These are phyloP conservation scores for Pygoscelis antarcticus DNA, from an alignment of 2,113 vertebrate genomes.

Conservation along the genomic window DNA sequence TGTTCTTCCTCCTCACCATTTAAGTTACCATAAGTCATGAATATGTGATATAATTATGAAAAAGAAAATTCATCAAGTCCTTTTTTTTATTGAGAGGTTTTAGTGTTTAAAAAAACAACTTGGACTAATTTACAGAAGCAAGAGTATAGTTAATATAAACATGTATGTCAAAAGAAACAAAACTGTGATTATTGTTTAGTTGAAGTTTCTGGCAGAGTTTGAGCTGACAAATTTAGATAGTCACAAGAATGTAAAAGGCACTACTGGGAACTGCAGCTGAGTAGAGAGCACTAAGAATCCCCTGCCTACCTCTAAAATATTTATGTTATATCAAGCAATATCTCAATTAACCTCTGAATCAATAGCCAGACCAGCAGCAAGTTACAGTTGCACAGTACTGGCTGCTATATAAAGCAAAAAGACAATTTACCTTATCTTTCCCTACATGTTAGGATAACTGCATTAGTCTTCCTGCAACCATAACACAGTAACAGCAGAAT, in stretches of 20 bases:
- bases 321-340: neutral
- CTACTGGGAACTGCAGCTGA: constrained; percentile 19
- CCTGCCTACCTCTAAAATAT: neutral
- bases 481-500: neutral
- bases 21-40: neutral
- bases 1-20: neutral
- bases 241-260: neutral
- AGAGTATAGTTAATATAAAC: neutral
- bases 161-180: neutral
- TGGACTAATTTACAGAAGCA: neutral
- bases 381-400: neutral
- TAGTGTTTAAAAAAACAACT: neutral
- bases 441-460: neutral
- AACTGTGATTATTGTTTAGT: neutral
- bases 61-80: neutral
- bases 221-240: constrained; percentile 17
- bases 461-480: neutral
- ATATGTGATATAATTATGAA: neutral
- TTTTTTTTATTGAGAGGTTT: neutral
- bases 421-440: neutral
- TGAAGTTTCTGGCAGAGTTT: neutral
- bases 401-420: neutral
- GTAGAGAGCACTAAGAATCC: neutral
- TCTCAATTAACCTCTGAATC: neutral
- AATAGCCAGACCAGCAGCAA: neutral